Conservation (phyloP, 2,113 vertebrate species). For the Elachura formosa region DNA sequence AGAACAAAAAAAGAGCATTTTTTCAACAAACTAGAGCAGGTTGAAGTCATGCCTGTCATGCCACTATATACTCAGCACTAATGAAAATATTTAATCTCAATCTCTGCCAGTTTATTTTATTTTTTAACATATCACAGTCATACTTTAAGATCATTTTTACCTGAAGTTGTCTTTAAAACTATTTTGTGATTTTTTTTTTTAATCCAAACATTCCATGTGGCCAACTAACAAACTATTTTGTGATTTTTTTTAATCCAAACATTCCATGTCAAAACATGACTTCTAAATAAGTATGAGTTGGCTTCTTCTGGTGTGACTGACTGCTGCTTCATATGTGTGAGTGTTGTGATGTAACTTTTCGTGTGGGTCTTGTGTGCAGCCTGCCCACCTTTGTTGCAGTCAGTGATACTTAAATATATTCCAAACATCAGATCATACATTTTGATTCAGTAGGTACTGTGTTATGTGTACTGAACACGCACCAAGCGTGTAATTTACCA, state of each 20-base stretch:
- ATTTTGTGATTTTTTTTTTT: background rate
- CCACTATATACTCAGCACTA: background rate
- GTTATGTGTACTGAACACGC: background rate
- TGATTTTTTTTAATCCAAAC: background rate
- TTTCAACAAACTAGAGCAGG: background rate
- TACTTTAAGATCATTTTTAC: background rate
- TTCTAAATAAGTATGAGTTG: background rate
- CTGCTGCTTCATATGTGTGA: background rate
- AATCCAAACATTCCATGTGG: background rate
- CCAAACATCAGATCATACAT: background rate
- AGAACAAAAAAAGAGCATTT: background rate
- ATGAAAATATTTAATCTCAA: background rate
- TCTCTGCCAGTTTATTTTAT: background rate
- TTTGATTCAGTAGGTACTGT: background rate
- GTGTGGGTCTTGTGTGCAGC: background rate
- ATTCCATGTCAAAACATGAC: background rate
- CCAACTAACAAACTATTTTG: background rate
- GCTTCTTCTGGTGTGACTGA: background rate
- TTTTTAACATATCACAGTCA: background rate
- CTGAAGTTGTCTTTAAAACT: background rate
- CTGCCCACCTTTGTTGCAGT: background rate
- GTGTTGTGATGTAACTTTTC: background rate
- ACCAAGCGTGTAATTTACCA: fast-evolving
- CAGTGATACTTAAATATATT: background rate
- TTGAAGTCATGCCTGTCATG: background rate